A percentile compares a stretch with the other conserved stretches of the same genome.
Conservation (phyloP, 2,888 invertebrate species). For the Amphipoea oculea region DNA sequence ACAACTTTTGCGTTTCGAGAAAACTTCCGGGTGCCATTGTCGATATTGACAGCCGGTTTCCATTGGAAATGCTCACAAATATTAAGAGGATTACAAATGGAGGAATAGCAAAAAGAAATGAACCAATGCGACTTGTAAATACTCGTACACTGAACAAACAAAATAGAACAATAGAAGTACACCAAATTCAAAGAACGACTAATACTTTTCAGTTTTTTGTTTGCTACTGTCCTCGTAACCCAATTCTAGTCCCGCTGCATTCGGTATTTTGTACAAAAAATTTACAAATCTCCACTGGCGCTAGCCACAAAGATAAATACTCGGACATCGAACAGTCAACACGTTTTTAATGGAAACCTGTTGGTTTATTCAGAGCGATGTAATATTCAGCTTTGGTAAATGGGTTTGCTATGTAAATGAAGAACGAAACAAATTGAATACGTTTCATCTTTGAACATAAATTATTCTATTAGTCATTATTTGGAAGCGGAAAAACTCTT, state of each 20-base stretch:
- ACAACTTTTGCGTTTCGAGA: conserved; percentile 33
- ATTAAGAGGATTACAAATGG: not conserved
- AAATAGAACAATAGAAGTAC: conserved; percentile 12
- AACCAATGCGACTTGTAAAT: not conserved
- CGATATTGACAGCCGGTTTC: conserved; percentile 23
- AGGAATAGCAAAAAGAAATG: not conserved
- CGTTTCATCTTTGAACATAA: conserved; percentile 56
- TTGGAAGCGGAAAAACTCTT: conserved; percentile 24
- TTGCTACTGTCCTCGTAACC: conserved; percentile 15
- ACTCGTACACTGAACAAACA: not conserved
- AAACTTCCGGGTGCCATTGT: conserved; percentile 25
- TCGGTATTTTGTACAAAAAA: conserved; percentile 24
- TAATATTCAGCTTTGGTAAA: conserved; percentile 63
- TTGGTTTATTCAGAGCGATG: conserved; percentile 63
- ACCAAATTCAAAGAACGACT: conserved; percentile 16
- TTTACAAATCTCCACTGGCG: conserved; percentile 25
- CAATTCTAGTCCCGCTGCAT: conserved; percentile 25
- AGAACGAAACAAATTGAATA: conserved; percentile 62
- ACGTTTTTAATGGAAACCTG: conserved; percentile 65
- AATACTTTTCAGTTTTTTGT: conserved; percentile 12
- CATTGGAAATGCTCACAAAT: conserved; percentile 24
- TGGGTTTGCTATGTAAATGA: conserved; percentile 64
- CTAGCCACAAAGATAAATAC: conserved; percentile 45
- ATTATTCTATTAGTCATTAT: conserved; percentile 52
- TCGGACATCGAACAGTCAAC: conserved; percentile 61